Conservation (phyloP, 2,797 vertebrate genomes). For the Limnodromus scolopaceus region DNA sequence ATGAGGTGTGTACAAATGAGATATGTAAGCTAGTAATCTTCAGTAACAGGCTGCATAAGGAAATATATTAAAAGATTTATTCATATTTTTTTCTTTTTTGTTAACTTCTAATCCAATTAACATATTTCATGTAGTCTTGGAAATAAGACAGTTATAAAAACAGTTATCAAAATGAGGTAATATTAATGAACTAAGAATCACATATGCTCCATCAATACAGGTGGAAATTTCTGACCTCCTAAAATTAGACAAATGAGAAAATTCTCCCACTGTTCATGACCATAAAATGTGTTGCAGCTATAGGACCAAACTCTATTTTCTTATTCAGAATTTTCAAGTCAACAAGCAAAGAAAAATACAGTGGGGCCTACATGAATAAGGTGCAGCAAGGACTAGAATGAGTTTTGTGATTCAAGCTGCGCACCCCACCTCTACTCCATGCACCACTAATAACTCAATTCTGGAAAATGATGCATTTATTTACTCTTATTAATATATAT, state of each 20-base stretch:
- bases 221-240: neutral
- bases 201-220: fast-evolving
- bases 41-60: neutral
- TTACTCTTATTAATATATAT: neutral
- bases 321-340: neutral
- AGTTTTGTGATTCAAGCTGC: neutral
- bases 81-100: neutral
- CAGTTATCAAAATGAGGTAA: neutral
- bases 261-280: neutral
- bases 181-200: neutral
- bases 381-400: neutral
- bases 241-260: neutral
- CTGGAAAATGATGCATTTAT: neutral
- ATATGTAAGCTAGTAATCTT: neutral
- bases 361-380: neutral
- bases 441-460: neutral
- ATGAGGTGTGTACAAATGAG: neutral
- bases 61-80: neutral
- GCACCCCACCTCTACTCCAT: neutral
- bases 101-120: neutral
- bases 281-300: neutral
- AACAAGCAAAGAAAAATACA: neutral
- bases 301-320: neutral
- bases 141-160: neutral
- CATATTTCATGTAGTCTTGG: neutral